Evolutionary conservation across 2,797 vertebrate genomes (phyloP).

Genomic region (Perodicticus potto): DNA sequence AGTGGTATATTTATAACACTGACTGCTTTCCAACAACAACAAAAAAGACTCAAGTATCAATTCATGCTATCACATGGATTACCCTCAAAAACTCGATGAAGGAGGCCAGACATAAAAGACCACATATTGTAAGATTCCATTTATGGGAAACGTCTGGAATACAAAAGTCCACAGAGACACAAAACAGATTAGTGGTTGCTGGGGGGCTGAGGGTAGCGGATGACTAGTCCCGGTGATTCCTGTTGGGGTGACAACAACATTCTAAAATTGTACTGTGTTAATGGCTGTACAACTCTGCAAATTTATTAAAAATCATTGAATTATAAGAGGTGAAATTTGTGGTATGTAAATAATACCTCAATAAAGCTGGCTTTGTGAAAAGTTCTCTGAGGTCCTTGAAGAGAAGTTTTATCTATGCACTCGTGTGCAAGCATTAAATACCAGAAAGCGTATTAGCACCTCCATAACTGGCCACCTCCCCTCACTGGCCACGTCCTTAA

Average conservation of each 20-base stretch:
- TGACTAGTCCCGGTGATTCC: too few relatives aligned
- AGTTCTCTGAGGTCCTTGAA: background rate
- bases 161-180: background rate
- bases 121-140: rapidly evolving
- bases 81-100: background rate
- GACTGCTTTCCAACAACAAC: background rate
- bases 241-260: too few relatives aligned
- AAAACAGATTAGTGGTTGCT: background rate
- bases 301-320: background rate
- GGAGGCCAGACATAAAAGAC: background rate
- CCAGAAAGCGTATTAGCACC: background rate
- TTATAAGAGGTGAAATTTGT: background rate
- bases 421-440: background rate
- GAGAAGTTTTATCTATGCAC: background rate
- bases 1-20: background rate
- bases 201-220: too few relatives aligned
- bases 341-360: background rate
- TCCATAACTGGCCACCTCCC: too few relatives aligned
- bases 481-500: too few relatives aligned
- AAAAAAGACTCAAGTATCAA: background rate
- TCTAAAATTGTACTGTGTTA: background rate
- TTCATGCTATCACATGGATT: too few relatives aligned
- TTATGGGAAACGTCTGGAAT: too few relatives aligned
- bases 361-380: background rate
- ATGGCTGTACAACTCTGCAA: background rate